Evolutionary conservation across 2,113 vertebrate species (phyloP).

Genomic region (Scomber colias): DNA sequence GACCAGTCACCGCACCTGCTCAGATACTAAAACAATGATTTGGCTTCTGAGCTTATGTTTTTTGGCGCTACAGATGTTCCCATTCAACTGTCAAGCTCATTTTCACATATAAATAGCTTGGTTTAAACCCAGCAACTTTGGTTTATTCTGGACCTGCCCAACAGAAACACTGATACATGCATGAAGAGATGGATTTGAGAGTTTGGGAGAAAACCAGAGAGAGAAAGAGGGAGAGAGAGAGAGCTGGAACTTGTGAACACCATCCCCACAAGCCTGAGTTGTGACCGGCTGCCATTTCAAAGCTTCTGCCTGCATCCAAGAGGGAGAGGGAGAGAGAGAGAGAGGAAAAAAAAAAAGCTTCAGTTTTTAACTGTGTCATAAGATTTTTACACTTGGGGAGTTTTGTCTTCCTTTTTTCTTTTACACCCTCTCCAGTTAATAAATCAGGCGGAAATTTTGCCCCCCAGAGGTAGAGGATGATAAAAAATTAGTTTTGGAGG

Average conservation of each 20-base stretch:
- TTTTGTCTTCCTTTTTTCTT: constrained; percentile 24
- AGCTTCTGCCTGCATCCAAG: constrained; percentile 65
- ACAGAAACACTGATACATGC: constrained; percentile 56
- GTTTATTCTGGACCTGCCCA: constrained; percentile 48
- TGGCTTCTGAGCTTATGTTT: constrained; percentile 1
- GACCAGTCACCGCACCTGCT: constrained; percentile 43
- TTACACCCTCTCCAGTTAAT: constrained; percentile 60
- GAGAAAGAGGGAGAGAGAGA: constrained; percentile 20
- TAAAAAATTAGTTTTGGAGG: constrained; percentile 66
- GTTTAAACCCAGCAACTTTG: constrained; percentile 29
- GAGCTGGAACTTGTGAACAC: constrained; percentile 45
- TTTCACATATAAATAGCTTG: constrained; percentile 41
- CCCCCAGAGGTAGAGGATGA: constrained; percentile 61
- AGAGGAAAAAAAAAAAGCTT: constrained; percentile 25
- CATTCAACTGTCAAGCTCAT: constrained; percentile 54
- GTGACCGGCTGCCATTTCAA: constrained; percentile 78
- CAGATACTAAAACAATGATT: constrained; percentile 42
- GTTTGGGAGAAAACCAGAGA: constrained; percentile 48
- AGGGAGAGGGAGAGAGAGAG: constrained; percentile 22
- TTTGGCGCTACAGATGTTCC: constrained; percentile 42
- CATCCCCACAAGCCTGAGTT: constrained; percentile 65
- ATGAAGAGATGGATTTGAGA: constrained; percentile 47
- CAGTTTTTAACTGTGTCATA: constrained; percentile 64
- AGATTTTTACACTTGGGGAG: constrained; percentile 65
- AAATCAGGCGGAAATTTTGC: constrained; percentile 61